phyloP scores from a whole-genome alignment of 1,140 invertebrate species.

The Psilanteris sp. region DNA sequence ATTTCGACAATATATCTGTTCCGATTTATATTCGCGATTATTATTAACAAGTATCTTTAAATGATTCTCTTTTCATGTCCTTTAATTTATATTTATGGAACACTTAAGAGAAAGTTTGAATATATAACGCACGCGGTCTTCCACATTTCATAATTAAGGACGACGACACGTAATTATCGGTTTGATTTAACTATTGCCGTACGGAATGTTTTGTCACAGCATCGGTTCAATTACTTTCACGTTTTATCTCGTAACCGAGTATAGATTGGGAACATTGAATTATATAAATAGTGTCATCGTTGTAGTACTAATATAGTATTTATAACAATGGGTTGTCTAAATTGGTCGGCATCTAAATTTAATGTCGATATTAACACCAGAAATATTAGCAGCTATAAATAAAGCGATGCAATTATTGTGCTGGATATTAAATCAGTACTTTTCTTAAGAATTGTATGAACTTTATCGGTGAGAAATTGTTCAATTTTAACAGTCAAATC shows the following conservation, averaged over 20 bases:
- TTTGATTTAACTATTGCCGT: constrained; percentile 18
- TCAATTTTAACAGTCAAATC: too few relatives aligned
- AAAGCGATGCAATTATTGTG: constrained; percentile 10
- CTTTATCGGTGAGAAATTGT: too few relatives aligned
- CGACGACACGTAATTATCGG: constrained; percentile 33
- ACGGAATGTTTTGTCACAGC: constrained; percentile 40
- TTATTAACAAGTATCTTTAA: neutral
- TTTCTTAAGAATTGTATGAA: too few relatives aligned
- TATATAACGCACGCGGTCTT: constrained; percentile 19
- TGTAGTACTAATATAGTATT: constrained; percentile 34
- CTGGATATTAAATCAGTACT: too few relatives aligned
- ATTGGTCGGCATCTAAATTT: constrained; percentile 30
- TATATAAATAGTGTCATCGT: constrained; percentile 49
- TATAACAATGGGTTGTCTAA: constrained; percentile 37
- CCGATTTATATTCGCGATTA: constrained; percentile 3
- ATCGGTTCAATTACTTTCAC: constrained; percentile 48
- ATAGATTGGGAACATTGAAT: constrained; percentile 38
- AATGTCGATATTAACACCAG: constrained; percentile 14
- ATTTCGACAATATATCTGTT: constrained; percentile 14
- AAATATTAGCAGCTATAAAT: constrained; percentile 28
- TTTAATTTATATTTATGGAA: constrained; percentile 11
- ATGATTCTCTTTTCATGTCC: constrained; percentile 4
- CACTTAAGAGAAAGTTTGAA: constrained; percentile 1
- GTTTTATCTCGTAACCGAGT: constrained; percentile 53
- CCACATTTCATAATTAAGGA: constrained; percentile 29